Percentiles rank a stretch among this genome's conserved stretches.
These are phyloP conservation scores for Pavo muticus DNA, from an alignment of 2,113 vertebrate genomes.

Conservation along the genomic window DNA sequence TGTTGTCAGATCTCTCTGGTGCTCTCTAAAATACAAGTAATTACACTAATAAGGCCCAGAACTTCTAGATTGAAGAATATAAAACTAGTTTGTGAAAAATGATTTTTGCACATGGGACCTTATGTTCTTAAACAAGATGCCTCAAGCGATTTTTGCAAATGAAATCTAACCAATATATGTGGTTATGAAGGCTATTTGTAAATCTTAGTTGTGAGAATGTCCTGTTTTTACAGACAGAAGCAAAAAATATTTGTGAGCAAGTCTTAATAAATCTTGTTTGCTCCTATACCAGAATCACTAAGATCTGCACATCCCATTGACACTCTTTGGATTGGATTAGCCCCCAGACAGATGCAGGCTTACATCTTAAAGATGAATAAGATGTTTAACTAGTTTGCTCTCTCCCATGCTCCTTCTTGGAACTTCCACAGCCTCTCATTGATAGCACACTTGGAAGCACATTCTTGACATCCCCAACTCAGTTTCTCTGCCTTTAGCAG, in stretches of 20 bases:
- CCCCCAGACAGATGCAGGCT: background rate
- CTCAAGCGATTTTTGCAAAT: background rate
- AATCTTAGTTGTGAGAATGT: background rate
- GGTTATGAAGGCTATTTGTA: background rate
- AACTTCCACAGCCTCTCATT: background rate
- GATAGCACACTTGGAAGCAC: background rate
- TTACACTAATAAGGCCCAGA: background rate
- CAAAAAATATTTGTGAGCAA: background rate
- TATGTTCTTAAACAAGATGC: background rate
- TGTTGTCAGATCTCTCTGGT: slow-evolving; percentile 10
- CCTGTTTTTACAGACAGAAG: background rate
- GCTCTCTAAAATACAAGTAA: slow-evolving; percentile 24
- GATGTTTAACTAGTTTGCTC: background rate
- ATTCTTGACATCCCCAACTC: background rate
- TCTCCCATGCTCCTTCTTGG: background rate
- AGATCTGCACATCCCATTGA: background rate
- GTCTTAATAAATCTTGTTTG: background rate
- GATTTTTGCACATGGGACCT: background rate
- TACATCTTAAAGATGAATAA: background rate
- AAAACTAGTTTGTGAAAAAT: background rate
- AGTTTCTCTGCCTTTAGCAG: background rate
- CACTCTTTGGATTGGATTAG: background rate
- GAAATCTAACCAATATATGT: rapidly evolving
- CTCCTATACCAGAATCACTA: background rate
- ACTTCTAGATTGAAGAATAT: background rate